phyloP scores from a whole-genome alignment of 1,140 invertebrate species.

The Pristionchus pacificus region DNA sequence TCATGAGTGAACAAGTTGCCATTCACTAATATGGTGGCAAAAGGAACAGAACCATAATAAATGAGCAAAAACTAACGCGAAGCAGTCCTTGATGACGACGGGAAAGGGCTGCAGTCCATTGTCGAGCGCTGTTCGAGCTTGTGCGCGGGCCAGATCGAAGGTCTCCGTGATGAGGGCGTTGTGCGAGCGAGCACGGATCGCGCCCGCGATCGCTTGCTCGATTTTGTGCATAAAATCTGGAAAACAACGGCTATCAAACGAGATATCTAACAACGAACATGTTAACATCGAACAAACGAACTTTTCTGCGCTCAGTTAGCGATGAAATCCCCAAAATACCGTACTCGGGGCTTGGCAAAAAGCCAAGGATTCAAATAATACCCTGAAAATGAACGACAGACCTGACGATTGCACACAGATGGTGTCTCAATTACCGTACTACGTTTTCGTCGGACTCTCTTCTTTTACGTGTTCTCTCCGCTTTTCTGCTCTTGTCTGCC shows the following conservation, averaged over 20 bases:
- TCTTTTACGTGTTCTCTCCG: background rate
- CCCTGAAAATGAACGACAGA: no score
- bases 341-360: background rate
- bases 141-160: constrained; percentile 45
- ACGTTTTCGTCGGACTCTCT: background rate
- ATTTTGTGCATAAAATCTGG: constrained; percentile 22
- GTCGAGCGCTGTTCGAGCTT: constrained; percentile 35
- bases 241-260: no score
- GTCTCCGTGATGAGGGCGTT: constrained; percentile 55
- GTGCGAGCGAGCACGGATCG: constrained; percentile 28
- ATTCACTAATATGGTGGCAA: background rate
- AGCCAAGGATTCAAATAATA: background rate
- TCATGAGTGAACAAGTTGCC: constrained; percentile 8
- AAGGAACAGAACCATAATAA: constrained; percentile 10
- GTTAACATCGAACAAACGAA: no score
- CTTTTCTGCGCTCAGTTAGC: no score
- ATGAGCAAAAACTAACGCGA: constrained; percentile 49
- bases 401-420: no score
- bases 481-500: background rate
- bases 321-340: no score
- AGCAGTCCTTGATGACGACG: constrained; percentile 52
- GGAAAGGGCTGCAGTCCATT: constrained; percentile 41
- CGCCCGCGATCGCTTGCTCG: constrained; percentile 37
- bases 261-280: no score
- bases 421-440: no score